Base-by-base conservation (phyloP, 92 coral and sea anemone species). In the Palythoa grandiflora region DNA sequence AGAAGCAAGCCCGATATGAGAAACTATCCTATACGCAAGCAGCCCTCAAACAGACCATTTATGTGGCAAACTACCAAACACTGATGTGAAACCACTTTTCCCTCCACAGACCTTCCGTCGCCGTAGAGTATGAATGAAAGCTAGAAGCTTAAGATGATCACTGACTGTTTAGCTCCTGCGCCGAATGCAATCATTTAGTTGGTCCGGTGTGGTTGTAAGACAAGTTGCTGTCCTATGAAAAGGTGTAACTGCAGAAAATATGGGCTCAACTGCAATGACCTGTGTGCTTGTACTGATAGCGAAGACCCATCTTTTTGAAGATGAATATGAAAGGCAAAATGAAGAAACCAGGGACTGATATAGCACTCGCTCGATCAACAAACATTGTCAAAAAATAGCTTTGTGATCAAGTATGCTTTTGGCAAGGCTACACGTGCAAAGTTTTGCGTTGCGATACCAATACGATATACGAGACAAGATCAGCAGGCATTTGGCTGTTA, bases 1-100 rank as follows among this genome's bases (percentile, higher is more conserved):
- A 57, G 63, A 87, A 87, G 70, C 92, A 89, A 68, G 92, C 89
- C 75, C 75, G 84, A 39, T 89, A 86, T 51, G 92, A 89, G 84
- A 73, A 78, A 38, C 89, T 89, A 73, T 89, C 16, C 92, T 73
- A 89, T 28, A 28, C 92, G 60, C 83, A 89, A 89, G 81, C 86
- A 17, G 89, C 88, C 59, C 92, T 89, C 44, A 16, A 70, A 71
- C 70, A 89, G 77, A 86, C 89, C 75, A 84, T 84, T 71, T 21
- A 63, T 71, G 19, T 86, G 77, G 92, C 89, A 38, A 83, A 89
- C 60, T 84, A 89, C 87, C 91, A 89, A 76, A 73, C 84, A 51
- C 71, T 83, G 75, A 63, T 89, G 44, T 89, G 84, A 89, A 48
- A 53, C 84, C 92, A 66, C 37, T 55, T 79, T 84, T 39, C 71